Conservation (phyloP, 2,113 vertebrate species). For the Cyrtonyx montezumae region DNA sequence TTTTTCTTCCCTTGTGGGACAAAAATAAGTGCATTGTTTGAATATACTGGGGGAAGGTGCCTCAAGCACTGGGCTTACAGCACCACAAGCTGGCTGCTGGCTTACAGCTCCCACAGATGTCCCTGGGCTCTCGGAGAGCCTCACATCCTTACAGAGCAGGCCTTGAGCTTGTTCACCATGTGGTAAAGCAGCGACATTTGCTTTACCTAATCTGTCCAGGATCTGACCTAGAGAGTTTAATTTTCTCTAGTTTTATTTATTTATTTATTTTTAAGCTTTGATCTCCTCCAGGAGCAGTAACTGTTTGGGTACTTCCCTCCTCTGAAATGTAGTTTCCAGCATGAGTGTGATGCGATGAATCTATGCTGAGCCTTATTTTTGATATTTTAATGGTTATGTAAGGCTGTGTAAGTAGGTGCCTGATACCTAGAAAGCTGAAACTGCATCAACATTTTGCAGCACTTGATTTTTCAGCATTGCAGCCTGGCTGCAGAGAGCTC, state of each 20-base stretch:
- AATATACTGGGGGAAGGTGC: background rate
- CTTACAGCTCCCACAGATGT: background rate
- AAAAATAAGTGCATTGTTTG: background rate
- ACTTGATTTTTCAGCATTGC: background rate
- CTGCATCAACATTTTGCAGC: background rate
- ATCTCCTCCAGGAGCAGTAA: background rate
- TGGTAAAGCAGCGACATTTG: background rate
- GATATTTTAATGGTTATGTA: background rate
- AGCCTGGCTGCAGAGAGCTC: background rate
- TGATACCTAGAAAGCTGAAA: background rate
- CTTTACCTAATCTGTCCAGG: background rate
- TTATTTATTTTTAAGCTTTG: background rate
- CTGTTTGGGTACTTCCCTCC: background rate
- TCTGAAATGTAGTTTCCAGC: background rate
- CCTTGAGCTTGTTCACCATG: no score
- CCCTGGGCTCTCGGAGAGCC: background rate
- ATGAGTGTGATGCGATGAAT: background rate
- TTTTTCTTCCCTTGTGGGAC: background rate
- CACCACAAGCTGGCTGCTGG: rapidly evolving
- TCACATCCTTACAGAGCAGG: rapidly evolving
- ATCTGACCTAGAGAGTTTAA: background rate
- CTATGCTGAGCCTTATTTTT: background rate
- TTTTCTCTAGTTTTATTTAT: background rate
- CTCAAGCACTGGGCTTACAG: background rate
- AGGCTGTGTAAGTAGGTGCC: rapidly evolving